Evolutionary conservation across 2,888 invertebrate species (phyloP).

Genomic region (Drosophila glabriapex): DNA sequence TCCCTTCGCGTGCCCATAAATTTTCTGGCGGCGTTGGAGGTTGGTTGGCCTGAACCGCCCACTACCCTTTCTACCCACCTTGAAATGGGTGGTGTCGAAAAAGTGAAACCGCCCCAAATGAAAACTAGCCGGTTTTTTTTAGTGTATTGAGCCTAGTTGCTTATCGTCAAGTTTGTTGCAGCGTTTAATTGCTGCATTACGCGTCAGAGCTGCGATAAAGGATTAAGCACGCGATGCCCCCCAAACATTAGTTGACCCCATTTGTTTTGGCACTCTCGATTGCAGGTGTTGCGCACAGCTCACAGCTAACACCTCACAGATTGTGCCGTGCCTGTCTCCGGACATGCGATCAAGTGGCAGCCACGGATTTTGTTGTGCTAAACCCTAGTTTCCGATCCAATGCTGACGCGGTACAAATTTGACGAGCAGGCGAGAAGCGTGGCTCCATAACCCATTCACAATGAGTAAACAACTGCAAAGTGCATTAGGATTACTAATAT

Average conservation of each 20-base stretch:
- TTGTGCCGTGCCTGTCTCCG: constrained; percentile 3
- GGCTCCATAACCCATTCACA: constrained; percentile 2
- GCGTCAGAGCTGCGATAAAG: constrained; percentile 57
- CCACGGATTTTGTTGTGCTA: constrained; percentile 25
- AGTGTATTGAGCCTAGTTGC: constrained; percentile 21
- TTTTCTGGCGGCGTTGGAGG: constrained; percentile 31
- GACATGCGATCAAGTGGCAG: constrained; percentile 46
- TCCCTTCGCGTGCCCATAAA: constrained; percentile 59
- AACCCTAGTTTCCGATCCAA: constrained; percentile 60
- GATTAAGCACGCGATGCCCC: constrained; percentile 57
- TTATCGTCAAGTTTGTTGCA: constrained; percentile 56
- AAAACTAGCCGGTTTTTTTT: not conserved
- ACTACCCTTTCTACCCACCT: not conserved
- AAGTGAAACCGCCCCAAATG: constrained; percentile 19
- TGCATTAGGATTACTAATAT: not conserved
- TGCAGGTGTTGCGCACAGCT: constrained; percentile 7
- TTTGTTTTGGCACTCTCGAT: constrained; percentile 28
- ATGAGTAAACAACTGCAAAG: constrained; percentile 2
- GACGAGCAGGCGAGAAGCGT: constrained; percentile 14
- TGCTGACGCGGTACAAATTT: constrained; percentile 59
- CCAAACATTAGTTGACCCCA: constrained; percentile 49
- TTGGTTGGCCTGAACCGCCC: not conserved
- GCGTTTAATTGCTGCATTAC: constrained; percentile 66
- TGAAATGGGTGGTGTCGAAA: constrained; percentile 45
- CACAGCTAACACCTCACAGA: not conserved